These are phyloP conservation scores for Potamarius usumacintae DNA, from an alignment of 2,113 vertebrate species.

Conservation along the genomic window DNA sequence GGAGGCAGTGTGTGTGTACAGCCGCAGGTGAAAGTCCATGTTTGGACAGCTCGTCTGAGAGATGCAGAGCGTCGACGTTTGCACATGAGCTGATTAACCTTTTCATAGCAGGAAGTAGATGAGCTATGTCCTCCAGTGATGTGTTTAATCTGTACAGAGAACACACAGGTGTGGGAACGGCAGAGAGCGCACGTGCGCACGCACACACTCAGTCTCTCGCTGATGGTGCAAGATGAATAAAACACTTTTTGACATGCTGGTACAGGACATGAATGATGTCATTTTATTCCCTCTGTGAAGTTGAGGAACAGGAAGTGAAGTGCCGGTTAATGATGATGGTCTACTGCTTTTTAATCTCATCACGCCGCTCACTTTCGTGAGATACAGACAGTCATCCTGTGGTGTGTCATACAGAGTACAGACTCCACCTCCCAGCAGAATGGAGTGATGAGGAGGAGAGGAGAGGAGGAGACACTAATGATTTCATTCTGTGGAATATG, in stretches of 20 bases:
- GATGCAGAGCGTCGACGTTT: conserved; percentile 50
- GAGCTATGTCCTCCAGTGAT: conserved; percentile 57
- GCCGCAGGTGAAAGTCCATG: conserved; percentile 28
- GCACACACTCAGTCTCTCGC: background rate
- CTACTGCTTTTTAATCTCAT: no score
- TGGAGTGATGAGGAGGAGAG: no score
- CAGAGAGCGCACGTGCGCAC: background rate
- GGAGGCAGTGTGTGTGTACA: background rate
- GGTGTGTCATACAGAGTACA: no score
- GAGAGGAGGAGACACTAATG: no score
- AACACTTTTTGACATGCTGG: background rate
- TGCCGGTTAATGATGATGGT: no score
- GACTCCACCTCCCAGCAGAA: no score
- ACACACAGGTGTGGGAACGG: conserved; percentile 6
- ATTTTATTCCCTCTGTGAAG: no score
- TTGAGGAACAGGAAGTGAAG: background rate
- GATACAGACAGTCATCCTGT: background rate
- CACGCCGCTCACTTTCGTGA: background rate
- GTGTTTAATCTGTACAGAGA: background rate
- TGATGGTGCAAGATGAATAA: no score
- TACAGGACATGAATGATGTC: background rate
- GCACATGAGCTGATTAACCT: conserved; percentile 63
- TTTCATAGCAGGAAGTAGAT: conserved; percentile 61
- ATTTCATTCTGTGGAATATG: no score
- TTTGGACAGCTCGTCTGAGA: conserved; percentile 29